Percentiles rank a stretch among this genome's conserved stretches.
phyloP scores from a whole-genome alignment of 2,113 vertebrate genomes.

The Trematocara variabile region DNA sequence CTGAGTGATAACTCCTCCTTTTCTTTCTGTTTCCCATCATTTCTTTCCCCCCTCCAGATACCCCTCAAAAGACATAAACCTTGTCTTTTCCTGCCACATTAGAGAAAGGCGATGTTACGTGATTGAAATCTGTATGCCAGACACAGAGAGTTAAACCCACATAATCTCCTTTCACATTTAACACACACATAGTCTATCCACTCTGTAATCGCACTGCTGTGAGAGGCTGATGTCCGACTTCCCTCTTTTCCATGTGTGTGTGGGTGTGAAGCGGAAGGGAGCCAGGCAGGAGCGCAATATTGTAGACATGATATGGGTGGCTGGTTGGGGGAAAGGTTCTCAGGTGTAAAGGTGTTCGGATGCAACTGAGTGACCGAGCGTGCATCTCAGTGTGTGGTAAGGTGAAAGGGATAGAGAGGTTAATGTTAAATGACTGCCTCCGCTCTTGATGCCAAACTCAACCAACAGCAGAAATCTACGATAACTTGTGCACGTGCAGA shows the following conservation, averaged over 20 bases:
- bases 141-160: conserved; percentile 83
- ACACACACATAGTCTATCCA: conserved; percentile 75
- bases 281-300: neutral
- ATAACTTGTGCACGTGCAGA: neutral
- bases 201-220: conserved; percentile 77
- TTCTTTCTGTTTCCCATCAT: conserved; percentile 51
- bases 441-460: conserved; percentile 29
- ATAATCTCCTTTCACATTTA: conserved; percentile 89
- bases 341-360: conserved; percentile 28
- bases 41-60: neutral
- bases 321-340: conserved; percentile 24
- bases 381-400: neutral
- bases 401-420: conserved; percentile 21
- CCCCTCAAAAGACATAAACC: neutral
- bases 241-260: conserved; percentile 35
- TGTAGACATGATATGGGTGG: conserved; percentile 41
- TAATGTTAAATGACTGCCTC: conserved; percentile 32
- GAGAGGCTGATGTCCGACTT: conserved; percentile 74
- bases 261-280: conserved; percentile 1
- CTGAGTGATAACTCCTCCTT: neutral
- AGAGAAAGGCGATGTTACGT: conserved; percentile 74
- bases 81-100: conserved; percentile 1
- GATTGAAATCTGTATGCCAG: conserved; percentile 84
- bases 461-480: neutral
- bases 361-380: neutral